phyloP scores from a whole-genome alignment of 2,888 invertebrate genomes.

The Tinea trinotella region DNA sequence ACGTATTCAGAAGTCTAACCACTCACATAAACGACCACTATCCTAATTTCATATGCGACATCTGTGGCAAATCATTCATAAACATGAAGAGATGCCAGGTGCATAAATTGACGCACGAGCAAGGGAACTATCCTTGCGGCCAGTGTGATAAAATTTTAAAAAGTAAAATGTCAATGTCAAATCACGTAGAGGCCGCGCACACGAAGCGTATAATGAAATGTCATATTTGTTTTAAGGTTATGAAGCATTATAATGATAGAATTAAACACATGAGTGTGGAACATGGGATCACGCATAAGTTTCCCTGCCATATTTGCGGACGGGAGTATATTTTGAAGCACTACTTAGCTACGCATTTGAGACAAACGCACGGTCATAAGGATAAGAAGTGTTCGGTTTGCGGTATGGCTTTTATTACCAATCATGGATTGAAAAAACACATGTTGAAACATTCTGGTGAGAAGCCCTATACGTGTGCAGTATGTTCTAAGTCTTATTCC shows the following conservation, averaged over 20 bases:
- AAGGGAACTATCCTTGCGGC: constrained; percentile 44
- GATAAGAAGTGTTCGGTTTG: constrained; percentile 61
- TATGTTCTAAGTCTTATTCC: constrained; percentile 47
- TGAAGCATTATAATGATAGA: constrained; percentile 59
- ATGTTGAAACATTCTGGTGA: constrained; percentile 54
- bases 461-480: constrained; percentile 46
- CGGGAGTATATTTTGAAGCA: constrained; percentile 55
- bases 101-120: constrained; percentile 61
- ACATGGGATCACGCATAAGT: constrained; percentile 51
- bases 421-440: constrained; percentile 59
- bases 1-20: constrained; percentile 51
- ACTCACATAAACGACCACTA: constrained; percentile 65
- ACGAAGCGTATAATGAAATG: constrained; percentile 49
- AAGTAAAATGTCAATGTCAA: constrained; percentile 46
- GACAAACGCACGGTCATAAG: constrained; percentile 56
- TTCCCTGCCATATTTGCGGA: constrained; percentile 46
- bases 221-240: constrained; percentile 50
- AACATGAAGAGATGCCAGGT: constrained; percentile 62
- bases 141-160: constrained; percentile 50
- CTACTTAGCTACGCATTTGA: constrained; percentile 53
- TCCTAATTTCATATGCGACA: constrained; percentile 60
- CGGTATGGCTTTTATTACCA: constrained; percentile 60
- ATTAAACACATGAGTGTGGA: constrained; percentile 58
- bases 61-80: constrained; percentile 63
- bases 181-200: constrained; percentile 53